These are phyloP conservation scores for Schizotus pectinicornis DNA, from an alignment of 2,888 invertebrate genomes.

Conservation along the genomic window DNA sequence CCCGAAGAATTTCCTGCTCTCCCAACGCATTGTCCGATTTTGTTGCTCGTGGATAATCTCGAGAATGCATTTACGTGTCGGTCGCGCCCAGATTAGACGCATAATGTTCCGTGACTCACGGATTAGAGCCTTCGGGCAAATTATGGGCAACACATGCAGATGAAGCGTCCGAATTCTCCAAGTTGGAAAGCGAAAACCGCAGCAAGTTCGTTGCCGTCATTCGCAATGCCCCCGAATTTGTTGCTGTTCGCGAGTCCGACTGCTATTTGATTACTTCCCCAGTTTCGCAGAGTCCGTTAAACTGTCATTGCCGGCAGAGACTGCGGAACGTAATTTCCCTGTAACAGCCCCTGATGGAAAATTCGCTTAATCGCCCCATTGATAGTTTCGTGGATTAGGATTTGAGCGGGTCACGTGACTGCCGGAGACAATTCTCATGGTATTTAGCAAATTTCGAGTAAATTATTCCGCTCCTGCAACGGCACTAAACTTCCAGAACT, in stretches of 20 bases:
- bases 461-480: slow-evolving; percentile 49
- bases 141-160: slow-evolving; percentile 1
- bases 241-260: slow-evolving; percentile 27
- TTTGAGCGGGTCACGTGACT: no score
- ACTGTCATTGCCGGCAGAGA: slow-evolving; percentile 30
- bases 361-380: slow-evolving; percentile 17
- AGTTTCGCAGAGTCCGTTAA: slow-evolving; percentile 26
- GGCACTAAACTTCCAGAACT: slow-evolving; percentile 45
- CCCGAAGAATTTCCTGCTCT: slow-evolving; percentile 25
- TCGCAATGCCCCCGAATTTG: slow-evolving; percentile 24
- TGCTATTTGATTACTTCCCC: slow-evolving; percentile 31
- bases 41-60: slow-evolving; percentile 6
- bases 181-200: slow-evolving; percentile 13
- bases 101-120: slow-evolving; percentile 2
- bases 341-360: slow-evolving; percentile 15
- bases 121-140: slow-evolving; percentile 1
- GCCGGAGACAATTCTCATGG: slow-evolving; percentile 49
- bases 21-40: slow-evolving; percentile 27
- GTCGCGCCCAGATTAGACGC: slow-evolving; percentile 11
- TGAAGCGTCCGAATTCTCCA: slow-evolving; percentile 1
- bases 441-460: slow-evolving; percentile 53
- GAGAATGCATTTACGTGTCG: slow-evolving; percentile 28
- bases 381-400: no score
- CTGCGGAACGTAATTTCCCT: slow-evolving; percentile 22
- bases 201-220: slow-evolving; percentile 23